A percentile compares a stretch with the other conserved stretches of the same genome.
These are phyloP conservation scores for Phenganax subtilis DNA, from an alignment of 92 coral and sea anemone species.

Conservation along the genomic window DNA sequence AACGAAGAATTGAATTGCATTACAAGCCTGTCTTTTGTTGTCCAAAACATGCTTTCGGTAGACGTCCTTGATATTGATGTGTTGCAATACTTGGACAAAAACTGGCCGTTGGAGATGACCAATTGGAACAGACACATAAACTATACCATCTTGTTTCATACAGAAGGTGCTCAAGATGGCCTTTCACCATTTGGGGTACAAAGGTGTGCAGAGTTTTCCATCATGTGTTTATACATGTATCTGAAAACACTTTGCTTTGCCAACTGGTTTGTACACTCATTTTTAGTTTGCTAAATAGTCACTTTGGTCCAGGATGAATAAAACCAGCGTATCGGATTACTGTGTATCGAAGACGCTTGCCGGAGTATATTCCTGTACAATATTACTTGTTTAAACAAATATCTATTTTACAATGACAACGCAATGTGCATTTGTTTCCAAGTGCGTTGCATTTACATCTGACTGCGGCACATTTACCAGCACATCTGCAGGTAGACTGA, in stretches of 20 bases:
- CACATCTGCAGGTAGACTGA: background rate
- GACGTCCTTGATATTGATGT: too few species aligned
- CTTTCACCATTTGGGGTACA: background rate
- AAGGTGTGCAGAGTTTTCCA: constrained; percentile 4
- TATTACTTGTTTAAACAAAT: background rate
- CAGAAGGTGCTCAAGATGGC: background rate
- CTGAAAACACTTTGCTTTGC: background rate
- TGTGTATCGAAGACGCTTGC: too few species aligned
- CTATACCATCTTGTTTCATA: background rate
- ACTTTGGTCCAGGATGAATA: background rate
- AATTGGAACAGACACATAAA: background rate
- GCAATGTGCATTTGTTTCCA: background rate
- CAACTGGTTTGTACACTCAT: background rate
- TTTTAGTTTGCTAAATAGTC: background rate
- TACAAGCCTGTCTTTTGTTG: too few species aligned
- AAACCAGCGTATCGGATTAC: too few species aligned
- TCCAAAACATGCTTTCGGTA: too few species aligned
- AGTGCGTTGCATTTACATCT: background rate
- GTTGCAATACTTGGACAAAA: too few species aligned
- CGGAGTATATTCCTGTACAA: background rate
- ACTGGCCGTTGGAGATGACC: too few species aligned
- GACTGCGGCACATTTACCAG: background rate
- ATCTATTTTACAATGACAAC: background rate
- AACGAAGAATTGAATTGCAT: too few species aligned
- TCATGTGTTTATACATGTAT: background rate